Evolutionary conservation across 2,888 invertebrate species (phyloP).

Genomic region (Drosophila crucigera): DNA sequence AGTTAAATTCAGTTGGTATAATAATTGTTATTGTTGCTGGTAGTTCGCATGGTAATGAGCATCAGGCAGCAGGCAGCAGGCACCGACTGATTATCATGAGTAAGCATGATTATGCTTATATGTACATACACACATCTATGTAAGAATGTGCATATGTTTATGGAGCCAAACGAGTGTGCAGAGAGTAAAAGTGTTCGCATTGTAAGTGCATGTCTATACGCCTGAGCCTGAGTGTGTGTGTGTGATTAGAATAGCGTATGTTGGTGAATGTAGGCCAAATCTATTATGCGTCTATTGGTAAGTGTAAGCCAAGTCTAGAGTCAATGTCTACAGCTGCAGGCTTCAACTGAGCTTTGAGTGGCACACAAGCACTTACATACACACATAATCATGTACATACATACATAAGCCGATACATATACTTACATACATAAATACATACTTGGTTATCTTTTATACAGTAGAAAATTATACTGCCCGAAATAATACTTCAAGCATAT

Average conservation of each 20-base stretch:
- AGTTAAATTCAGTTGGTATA: constrained; percentile 72
- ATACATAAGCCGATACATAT: not conserved
- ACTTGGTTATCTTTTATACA: constrained; percentile 8
- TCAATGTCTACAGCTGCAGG: constrained; percentile 41
- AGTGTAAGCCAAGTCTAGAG: constrained; percentile 45
- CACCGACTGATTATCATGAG: constrained; percentile 77
- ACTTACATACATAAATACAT: not conserved
- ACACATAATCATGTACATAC: not conserved
- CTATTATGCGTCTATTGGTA: constrained; percentile 69
- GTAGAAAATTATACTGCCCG: not conserved
- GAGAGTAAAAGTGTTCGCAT: constrained; percentile 77
- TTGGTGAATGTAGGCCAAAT: constrained; percentile 69
- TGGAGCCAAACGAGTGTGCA: constrained; percentile 52
- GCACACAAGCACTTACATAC: constrained; percentile 26
- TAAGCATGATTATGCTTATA: constrained; percentile 78
- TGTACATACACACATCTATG: not conserved
- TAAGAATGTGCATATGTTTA: constrained; percentile 40
- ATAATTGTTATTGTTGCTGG: constrained; percentile 71
- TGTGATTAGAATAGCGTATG: constrained; percentile 52
- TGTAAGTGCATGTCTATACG: constrained; percentile 37
- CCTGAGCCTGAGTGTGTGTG: constrained; percentile 12
- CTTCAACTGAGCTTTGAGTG: constrained; percentile 29
- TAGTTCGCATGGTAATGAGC: constrained; percentile 78
- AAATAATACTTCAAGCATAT: constrained; percentile 8
- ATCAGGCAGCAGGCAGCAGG: constrained; percentile 40